Percentiles rank a stretch among this genome's conserved stretches.
These are phyloP conservation scores for Coracopsis vasa DNA, from an alignment of 2,113 vertebrate species.

Conservation along the genomic window DNA sequence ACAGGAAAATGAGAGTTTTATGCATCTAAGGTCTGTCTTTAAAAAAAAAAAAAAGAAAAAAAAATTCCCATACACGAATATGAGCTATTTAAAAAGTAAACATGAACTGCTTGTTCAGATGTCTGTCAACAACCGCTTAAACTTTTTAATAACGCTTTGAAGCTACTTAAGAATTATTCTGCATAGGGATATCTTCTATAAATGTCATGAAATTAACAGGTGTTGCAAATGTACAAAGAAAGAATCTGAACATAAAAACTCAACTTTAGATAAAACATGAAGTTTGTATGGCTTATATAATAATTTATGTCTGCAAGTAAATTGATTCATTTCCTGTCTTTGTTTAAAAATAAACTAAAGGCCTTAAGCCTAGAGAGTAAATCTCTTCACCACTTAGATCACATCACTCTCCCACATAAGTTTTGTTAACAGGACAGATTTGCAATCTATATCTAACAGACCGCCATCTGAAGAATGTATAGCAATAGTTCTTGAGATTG, in stretches of 20 bases:
- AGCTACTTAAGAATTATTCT: not conserved
- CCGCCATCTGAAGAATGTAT: not conserved
- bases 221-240: not conserved
- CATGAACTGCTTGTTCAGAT: not conserved
- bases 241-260: not conserved
- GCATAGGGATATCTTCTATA: not conserved
- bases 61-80: not conserved
- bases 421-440: not conserved
- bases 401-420: not conserved
- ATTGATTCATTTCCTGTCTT: not conserved
- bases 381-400: not conserved
- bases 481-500: not conserved
- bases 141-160: not conserved
- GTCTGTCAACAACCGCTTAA: not conserved
- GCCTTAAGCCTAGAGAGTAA: not conserved
- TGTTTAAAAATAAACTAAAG: not conserved
- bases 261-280: not conserved
- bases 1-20: not conserved
- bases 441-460: not conserved
- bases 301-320: not conserved
- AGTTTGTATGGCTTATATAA: not conserved
- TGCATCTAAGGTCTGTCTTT: not conserved
- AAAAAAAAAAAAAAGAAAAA: not conserved
- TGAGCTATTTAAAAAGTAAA: not conserved
- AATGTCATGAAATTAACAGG: not conserved